Evolutionary conservation across 1,140 invertebrate genomes (phyloP), one percentile per base, ranked within the genome.

Genomic region (Conopomorpha cramerella): DNA sequence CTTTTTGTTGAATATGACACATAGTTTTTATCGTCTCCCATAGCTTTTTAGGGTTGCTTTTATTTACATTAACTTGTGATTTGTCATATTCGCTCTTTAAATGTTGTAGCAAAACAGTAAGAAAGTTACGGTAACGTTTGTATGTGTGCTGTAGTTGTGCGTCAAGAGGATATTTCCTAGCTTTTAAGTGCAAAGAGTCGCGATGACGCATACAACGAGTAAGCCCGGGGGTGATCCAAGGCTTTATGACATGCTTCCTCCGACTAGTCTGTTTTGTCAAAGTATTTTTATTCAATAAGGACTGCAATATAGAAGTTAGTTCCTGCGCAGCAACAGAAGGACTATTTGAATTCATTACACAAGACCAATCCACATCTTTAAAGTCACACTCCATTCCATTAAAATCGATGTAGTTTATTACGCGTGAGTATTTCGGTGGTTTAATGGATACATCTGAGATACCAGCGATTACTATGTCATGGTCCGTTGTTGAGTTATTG

Each of bases 11-110:
- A 4, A 45, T 8, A 30, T 42, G 8, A 32, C 49, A 51, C 2
- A 51, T 34, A 10, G 35, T 8, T 41, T 36, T 47, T 13, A 51
- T 36, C 2, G 40, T 25, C 16, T 31, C 28, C 45, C 49, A 51
- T 6, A 51, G 31, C 18, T 44, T 41, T 17, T 36, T 35, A 7
- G 41, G 30, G 10, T 45, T 51, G 13, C 36, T 19, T 25, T 27
- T 34, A 10, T 38, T 42, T 25, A 28, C 16, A 2, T 33, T 16
- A 19, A 49, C 15, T 18, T 30, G 26, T 18, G 28, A 17, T 23
- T 36, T 23, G 19, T 49, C 39, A 26, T 41, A 36, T 16, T 48
- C 18, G 10, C 2, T 14, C 41, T 46, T 45, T 7, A 48, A 1
- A 34, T 49, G 49, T 8, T 44, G 34, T 31, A 52, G 32, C 11